These are phyloP conservation scores for Actias luna DNA, from an alignment of 2,888 invertebrate species.

Conservation along the genomic window DNA sequence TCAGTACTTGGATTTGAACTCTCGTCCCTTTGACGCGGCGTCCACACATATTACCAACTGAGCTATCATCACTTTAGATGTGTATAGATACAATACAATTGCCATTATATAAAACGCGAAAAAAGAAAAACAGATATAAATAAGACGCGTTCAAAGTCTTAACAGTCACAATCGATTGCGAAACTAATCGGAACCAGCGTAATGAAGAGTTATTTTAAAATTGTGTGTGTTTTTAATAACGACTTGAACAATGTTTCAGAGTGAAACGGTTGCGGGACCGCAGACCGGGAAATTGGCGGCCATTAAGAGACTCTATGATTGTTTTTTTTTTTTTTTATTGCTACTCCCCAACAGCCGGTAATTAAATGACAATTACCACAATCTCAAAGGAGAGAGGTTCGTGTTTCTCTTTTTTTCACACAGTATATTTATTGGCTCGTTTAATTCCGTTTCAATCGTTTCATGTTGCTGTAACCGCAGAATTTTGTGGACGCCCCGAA, in stretches of 20 bases:
- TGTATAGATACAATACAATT: no score
- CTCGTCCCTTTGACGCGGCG: no score
- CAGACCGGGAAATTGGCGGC: conserved; percentile 59
- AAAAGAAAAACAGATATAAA: no score
- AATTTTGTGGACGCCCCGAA: neutral
- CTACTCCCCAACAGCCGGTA: conserved; percentile 52
- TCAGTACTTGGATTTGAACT: no score
- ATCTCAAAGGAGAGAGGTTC: conserved; percentile 46
- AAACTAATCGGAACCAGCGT: neutral
- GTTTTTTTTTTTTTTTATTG: conserved; percentile 47
- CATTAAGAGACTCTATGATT: conserved; percentile 60
- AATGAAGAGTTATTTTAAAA: conserved; percentile 22
- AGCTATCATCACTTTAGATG: no score
- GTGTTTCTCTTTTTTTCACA: conserved; percentile 16
- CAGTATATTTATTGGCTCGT: conserved; percentile 3
- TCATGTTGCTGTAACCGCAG: neutral
- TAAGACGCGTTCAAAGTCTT: neutral
- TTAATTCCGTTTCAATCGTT: neutral
- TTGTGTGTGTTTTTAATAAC: conserved; percentile 37
- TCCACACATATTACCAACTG: no score
- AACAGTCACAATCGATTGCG: neutral
- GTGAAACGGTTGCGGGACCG: conserved; percentile 45
- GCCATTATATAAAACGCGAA: no score
- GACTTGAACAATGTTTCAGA: conserved; percentile 50
- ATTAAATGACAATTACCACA: conserved; percentile 75